Evolutionary conservation across 1,140 invertebrate genomes (phyloP).

Genomic region (Hylaeus anthracinus): DNA sequence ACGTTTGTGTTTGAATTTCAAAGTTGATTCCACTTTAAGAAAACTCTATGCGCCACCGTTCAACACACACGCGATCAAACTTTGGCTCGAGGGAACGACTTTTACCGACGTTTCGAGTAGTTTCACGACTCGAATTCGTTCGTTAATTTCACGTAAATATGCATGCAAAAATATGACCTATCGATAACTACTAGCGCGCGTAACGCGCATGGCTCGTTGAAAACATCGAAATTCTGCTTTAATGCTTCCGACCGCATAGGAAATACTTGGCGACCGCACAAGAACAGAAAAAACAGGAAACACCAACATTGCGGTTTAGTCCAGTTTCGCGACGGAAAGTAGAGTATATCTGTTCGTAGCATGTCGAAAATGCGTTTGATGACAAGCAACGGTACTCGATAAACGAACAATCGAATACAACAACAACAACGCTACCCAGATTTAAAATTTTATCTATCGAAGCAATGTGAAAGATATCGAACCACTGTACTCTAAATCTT

Average conservation of each 20-base stretch:
- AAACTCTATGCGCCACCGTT: not conserved
- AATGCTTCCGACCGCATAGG: conserved; percentile 10
- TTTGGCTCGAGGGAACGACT: not conserved
- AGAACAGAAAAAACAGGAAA: conserved; percentile 51
- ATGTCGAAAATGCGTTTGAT: conserved; percentile 10
- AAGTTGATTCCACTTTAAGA: too few species aligned
- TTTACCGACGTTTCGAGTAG: not conserved
- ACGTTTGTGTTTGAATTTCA: too few species aligned
- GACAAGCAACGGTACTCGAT: not conserved
- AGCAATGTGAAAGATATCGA: too few species aligned
- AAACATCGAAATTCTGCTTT: conserved; percentile 9
- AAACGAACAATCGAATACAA: too few species aligned
- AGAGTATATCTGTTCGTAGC: not conserved
- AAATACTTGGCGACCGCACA: conserved; percentile 43
- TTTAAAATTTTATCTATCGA: too few species aligned
- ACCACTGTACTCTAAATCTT: too few species aligned
- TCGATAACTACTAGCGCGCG: not conserved
- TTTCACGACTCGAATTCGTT: not conserved
- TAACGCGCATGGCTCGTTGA: too few species aligned
- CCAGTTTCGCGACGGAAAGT: conserved; percentile 14
- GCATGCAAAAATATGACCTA: not conserved
- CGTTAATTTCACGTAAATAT: not conserved
- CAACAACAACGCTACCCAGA: too few species aligned
- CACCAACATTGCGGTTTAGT: conserved; percentile 21
- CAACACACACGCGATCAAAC: not conserved